Evolutionary conservation across 1,140 invertebrate species (phyloP).

Genomic region (Drosophila orosa): DNA sequence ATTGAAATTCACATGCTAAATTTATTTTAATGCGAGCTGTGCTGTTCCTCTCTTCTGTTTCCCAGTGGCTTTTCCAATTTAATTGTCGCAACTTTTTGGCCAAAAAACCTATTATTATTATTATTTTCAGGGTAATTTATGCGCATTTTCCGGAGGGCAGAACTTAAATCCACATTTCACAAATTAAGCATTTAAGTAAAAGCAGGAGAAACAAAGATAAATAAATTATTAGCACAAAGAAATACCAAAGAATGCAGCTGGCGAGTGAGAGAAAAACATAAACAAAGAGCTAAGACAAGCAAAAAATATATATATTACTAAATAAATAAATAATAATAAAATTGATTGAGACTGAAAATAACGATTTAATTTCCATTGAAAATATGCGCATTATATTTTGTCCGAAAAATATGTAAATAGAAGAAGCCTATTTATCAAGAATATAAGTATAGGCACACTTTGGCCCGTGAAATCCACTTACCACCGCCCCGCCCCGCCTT

Average conservation of each 20-base stretch:
- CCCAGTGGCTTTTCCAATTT: constrained; percentile 25
- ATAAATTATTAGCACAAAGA: constrained; percentile 7
- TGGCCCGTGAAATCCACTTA: not conserved
- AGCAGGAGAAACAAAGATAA: not conserved
- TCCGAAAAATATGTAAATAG: not conserved
- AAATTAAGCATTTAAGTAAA: not conserved
- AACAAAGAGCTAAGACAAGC: constrained; percentile 7
- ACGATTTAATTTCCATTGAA: constrained; percentile 1
- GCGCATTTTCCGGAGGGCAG: constrained; percentile 8
- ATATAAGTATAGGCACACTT: not conserved
- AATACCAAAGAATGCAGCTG: not conserved
- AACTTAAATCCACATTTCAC: constrained; percentile 1
- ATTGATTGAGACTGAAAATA: not conserved
- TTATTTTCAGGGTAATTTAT: constrained; percentile 41
- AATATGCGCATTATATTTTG: constrained; percentile 1
- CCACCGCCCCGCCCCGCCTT: not conserved
- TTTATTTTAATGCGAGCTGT: constrained; percentile 46
- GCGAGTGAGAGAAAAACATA: not conserved
- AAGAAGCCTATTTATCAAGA: not conserved
- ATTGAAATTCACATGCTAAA: constrained; percentile 65
- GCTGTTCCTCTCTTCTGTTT: constrained; percentile 5
- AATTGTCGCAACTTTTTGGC: constrained; percentile 28
- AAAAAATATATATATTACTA: not conserved
- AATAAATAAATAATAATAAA: constrained; percentile 1
- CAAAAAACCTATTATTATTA: constrained; percentile 28